A percentile compares a stretch with the other conserved stretches of the same genome.
These are phyloP conservation scores for Turritopsis dohrnii DNA, from an alignment of 30 jellyfish, hydroid and myxozoan species.

Conservation along the genomic window DNA sequence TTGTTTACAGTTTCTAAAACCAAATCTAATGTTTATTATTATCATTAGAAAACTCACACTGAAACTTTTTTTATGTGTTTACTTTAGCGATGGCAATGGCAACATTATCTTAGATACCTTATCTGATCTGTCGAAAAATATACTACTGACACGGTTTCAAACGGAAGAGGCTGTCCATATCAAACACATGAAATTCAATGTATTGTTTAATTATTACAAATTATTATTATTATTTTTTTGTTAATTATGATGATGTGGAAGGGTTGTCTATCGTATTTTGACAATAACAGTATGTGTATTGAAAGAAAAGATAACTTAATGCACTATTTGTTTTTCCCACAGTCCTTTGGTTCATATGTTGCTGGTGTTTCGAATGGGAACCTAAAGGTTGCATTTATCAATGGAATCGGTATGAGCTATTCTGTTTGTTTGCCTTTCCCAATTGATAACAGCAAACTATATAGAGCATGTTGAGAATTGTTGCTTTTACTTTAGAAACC, in stretches of 20 bases:
- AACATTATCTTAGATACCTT: neutral
- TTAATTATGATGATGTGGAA: no score
- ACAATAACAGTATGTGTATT: no score
- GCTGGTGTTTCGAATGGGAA: neutral
- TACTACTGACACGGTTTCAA: neutral
- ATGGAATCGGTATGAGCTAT: neutral
- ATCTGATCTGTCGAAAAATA: neutral
- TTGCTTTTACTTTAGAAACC: neutral
- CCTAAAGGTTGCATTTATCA: neutral
- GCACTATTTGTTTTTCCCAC: neutral
- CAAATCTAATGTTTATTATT: no score
- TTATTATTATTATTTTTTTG: no score
- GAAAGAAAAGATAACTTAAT: no score
- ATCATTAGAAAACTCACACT: conserved; percentile 1
- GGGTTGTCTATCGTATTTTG: no score
- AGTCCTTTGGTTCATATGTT: neutral
- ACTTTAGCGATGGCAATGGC: conserved; percentile 18
- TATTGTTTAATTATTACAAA: no score
- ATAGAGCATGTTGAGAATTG: neutral
- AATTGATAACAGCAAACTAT: neutral
- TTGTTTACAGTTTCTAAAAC: no score
- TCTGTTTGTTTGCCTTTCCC: no score
- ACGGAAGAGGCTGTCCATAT: neutral
- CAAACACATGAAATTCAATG: conserved; percentile 23
- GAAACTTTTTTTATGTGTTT: neutral